Base-by-base conservation (phyloP, 2,797 vertebrate genomes). In the Distichodus sexfasciatus region DNA sequence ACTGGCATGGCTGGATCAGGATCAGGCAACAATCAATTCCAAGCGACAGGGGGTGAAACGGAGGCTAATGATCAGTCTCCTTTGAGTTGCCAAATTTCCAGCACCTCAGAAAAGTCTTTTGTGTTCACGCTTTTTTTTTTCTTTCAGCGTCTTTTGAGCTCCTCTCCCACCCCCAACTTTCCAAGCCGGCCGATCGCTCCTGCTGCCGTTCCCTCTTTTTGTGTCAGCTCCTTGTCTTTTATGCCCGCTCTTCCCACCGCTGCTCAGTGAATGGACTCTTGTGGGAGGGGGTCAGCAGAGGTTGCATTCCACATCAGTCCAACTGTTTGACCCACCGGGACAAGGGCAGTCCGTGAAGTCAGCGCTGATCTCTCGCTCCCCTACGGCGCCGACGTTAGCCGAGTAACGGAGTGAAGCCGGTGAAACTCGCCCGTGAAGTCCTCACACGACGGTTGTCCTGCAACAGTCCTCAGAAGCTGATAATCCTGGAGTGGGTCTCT, bases 221-320 rank as follows among this genome's bases (percentile, higher is more conserved):
- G 69, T 40, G 75, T 76, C 60, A 48, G 69, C 50, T 0, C 62
- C 76, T 76, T 21, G 66, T 82, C 80, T 79, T 81, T 84, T 88
- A 83, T 85, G 75, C 68, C 54, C 71, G 46, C 46, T 76, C 69
- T 81, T 69, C 69, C 57, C 59, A 57, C 74, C 79, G 58, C 61
- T 0, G 69, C 73, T 90, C 78, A 89, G 71, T 86, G 77, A 87
- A 87, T 81, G 71, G 64, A 75, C 80, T 46, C 79, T 86, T 59
- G 62, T 67, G 55, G 83, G 74, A 81, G 69, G 4, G 81, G 87
- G 87, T 90, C 85, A 80, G 76, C 64, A n/a, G 53, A 82, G 86
- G 84, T 87, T 82, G 80, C 81, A 91, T 88, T 91, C 87, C 88
- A 88, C 85, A 88, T 86, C 81, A 68, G 75, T 74, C 75, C 28